These are phyloP conservation scores for Lutraria rhynchaena DNA, from an alignment of 1,140 invertebrate species.

Conservation along the genomic window DNA sequence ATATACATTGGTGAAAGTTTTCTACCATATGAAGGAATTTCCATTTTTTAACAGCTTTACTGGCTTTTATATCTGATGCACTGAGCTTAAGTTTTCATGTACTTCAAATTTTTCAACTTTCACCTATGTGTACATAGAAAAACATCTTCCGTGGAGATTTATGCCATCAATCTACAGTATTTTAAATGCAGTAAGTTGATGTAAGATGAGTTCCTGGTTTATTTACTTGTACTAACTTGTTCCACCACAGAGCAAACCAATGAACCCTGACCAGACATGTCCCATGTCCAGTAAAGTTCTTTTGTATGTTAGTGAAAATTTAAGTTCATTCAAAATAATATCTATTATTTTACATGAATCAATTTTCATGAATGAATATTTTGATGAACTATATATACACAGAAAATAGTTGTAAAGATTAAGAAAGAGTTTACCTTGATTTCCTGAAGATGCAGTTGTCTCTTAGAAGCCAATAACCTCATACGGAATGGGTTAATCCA, in stretches of 20 bases:
- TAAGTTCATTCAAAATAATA: no score
- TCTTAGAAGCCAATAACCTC: constrained; percentile 78
- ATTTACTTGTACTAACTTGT: no score
- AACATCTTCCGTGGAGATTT: not conserved
- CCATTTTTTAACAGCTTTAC: not conserved
- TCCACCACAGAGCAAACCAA: no score
- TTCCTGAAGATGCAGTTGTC: constrained; percentile 80
- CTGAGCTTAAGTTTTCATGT: not conserved
- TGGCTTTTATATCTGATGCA: not conserved
- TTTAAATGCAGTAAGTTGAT: no score
- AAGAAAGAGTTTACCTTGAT: constrained; percentile 76
- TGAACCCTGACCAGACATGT: not conserved
- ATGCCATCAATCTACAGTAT: not conserved
- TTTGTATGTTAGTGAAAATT: not conserved
- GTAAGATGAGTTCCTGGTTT: no score
- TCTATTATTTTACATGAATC: not conserved
- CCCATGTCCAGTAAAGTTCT: not conserved
- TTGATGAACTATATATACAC: not conserved
- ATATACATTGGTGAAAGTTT: not conserved
- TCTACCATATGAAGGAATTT: not conserved
- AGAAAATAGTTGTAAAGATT: not conserved
- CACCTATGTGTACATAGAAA: not conserved
- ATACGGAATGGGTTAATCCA: constrained; percentile 84
- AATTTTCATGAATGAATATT: not conserved
- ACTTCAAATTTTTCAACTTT: not conserved